A percentile compares a stretch with the other conserved stretches of the same genome.
phyloP scores from a whole-genome alignment of 92 coral and sea anemone genomes.

The Micromussa lordhowensis region DNA sequence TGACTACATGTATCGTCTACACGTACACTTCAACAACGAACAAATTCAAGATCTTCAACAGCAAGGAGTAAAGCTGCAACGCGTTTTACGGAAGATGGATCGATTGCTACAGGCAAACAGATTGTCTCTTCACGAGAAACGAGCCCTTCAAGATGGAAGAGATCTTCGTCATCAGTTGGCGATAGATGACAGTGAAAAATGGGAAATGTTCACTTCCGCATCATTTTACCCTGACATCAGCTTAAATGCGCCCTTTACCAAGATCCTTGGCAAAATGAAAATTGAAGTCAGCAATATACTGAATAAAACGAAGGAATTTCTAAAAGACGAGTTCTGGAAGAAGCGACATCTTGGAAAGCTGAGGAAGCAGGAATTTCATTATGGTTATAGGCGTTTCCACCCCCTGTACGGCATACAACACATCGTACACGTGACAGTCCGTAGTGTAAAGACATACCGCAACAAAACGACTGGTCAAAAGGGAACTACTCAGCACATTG shows the following conservation, averaged over 20 bases:
- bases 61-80: conserved; percentile 66
- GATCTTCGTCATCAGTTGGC: conserved; percentile 70
- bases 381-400: conserved; percentile 85
- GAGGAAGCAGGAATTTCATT: conserved; percentile 68
- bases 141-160: conserved; percentile 63
- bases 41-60: conserved; percentile 78
- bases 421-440: conserved; percentile 80
- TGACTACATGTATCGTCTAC: conserved; percentile 90
- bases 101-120: conserved; percentile 49
- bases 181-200: conserved; percentile 58
- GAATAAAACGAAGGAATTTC: conserved; percentile 64
- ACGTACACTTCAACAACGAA: conserved; percentile 78
- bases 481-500: neutral
- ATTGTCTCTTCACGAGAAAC: conserved; percentile 48
- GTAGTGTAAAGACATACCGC: conserved; percentile 73
- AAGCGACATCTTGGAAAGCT: conserved; percentile 58
- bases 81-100: conserved; percentile 73
- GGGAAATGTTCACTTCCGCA: conserved; percentile 90
- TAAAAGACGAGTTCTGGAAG: conserved; percentile 71
- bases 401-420: conserved; percentile 86
- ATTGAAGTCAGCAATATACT: conserved; percentile 75
- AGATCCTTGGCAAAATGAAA: conserved; percentile 82
- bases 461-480: neutral
- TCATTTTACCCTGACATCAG: conserved; percentile 72
- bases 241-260: conserved; percentile 79